A percentile compares a stretch with the other conserved stretches of the same genome.
Conservation (phyloP, 2,797 vertebrate species). For the Micrastur ruficollis region DNA sequence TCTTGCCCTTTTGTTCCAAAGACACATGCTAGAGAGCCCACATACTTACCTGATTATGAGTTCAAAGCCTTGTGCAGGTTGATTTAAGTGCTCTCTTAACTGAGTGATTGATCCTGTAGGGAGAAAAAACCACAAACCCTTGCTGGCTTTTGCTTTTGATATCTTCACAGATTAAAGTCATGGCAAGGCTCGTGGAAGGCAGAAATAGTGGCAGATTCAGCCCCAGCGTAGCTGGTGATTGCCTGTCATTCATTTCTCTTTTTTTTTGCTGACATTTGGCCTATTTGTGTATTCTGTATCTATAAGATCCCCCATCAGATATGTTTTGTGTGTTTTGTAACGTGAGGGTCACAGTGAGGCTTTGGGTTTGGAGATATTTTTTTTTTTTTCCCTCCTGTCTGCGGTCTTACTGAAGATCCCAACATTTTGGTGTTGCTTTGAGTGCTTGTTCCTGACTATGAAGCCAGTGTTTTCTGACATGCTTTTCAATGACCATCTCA, state of each 20-base stretch:
- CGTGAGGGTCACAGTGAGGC: neutral
- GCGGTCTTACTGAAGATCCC: neutral
- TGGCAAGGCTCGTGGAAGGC: conserved; percentile 39
- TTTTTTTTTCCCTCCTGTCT: neutral
- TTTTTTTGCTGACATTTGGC: neutral
- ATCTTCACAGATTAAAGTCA: neutral
- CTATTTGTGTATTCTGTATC: conserved; percentile 7
- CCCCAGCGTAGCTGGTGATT: conserved; percentile 5
- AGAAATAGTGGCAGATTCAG: conserved; percentile 22
- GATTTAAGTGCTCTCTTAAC: conserved; percentile 40
- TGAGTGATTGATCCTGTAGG: conserved; percentile 25
- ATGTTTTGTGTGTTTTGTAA: neutral
- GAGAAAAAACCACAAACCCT: neutral
- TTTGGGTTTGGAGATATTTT: neutral
- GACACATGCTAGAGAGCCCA: neutral
- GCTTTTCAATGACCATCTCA: neutral
- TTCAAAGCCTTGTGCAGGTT: conserved; percentile 38
- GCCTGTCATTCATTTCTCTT: conserved; percentile 17
- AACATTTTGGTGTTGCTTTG: neutral
- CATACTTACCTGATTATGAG: conserved; percentile 34
- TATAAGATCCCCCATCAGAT: neutral
- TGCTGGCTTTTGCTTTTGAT: conserved; percentile 29
- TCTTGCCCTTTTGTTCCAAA: conserved; percentile 45
- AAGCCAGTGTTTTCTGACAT: neutral
- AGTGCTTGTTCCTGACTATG: neutral